A percentile compares a stretch with the other conserved stretches of the same genome.
Evolutionary conservation across 2,797 vertebrate genomes (phyloP).

Genomic region (Orientallactaga sibirica): DNA sequence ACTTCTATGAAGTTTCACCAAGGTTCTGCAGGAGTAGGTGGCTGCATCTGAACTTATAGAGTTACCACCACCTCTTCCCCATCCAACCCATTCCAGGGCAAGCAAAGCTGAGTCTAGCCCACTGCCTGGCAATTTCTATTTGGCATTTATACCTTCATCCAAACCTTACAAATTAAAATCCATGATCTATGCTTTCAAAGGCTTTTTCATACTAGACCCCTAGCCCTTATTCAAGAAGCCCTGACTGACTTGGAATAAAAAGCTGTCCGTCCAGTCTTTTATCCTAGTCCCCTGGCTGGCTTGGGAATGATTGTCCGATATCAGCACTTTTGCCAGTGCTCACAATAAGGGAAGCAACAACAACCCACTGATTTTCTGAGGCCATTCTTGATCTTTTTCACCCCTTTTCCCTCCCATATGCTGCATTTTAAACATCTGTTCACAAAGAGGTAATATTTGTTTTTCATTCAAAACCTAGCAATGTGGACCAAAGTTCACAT

Average conservation of each 20-base stretch:
- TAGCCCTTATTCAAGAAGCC: conserved; percentile 3
- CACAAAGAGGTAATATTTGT: conserved; percentile 76
- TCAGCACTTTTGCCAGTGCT: neutral
- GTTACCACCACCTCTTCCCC: neutral
- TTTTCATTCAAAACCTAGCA: conserved; percentile 71
- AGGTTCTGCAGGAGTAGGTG: neutral
- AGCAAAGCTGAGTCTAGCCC: neutral
- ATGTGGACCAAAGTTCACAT: conserved; percentile 85
- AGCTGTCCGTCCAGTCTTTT: neutral
- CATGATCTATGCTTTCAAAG: neutral
- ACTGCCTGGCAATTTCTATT: neutral
- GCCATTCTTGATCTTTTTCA: conserved; percentile 53
- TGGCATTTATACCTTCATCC: neutral
- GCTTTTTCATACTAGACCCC: neutral
- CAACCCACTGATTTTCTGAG: conserved; percentile 51
- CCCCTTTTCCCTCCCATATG: conserved; percentile 62
- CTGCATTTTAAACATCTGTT: conserved; percentile 80
- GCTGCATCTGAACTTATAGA: neutral
- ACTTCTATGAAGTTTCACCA: neutral
- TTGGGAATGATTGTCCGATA: conserved; percentile 36
- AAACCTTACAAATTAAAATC: conserved; percentile 37
- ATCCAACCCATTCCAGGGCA: neutral
- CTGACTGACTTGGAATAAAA: neutral
- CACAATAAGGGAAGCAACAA: conserved; percentile 53
- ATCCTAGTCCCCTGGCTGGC: neutral